Percentiles rank a stretch among this genome's conserved stretches.
These are phyloP conservation scores for Xenus cinereus DNA, from an alignment of 2,113 vertebrate genomes.

Conservation along the genomic window DNA sequence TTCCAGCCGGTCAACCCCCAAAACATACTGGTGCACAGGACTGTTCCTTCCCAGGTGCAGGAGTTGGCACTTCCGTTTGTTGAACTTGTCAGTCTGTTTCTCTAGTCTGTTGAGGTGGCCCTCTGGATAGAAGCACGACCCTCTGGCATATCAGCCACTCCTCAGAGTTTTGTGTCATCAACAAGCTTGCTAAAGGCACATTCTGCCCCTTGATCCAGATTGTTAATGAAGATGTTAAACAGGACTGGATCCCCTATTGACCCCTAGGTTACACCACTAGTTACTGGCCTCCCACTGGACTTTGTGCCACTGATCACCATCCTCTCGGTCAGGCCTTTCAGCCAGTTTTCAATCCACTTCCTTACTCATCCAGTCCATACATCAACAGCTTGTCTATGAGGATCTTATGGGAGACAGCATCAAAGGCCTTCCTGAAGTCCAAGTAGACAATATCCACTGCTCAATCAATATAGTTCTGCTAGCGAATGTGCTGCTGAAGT, in stretches of 20 bases:
- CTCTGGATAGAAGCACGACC: background rate
- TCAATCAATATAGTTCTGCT: background rate
- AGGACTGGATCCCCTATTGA: background rate
- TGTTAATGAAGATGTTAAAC: background rate
- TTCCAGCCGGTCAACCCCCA: background rate
- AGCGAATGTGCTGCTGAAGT: background rate
- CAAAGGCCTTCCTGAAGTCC: background rate
- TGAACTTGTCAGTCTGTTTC: background rate
- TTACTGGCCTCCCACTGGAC: background rate
- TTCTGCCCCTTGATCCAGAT: background rate
- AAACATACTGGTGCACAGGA: background rate
- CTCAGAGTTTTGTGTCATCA: background rate
- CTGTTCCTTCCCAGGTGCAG: background rate
- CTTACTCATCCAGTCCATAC: background rate
- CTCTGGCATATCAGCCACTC: background rate
- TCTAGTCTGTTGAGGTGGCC: background rate
- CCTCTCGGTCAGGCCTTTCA: background rate
- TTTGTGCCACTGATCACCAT: background rate
- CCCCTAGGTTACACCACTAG: background rate
- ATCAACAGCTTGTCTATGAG: background rate
- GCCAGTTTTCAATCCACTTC: background rate
- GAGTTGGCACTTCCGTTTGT: background rate
- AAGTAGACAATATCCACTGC: background rate
- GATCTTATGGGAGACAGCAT: background rate
- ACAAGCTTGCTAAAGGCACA: background rate